These are phyloP conservation scores for Meloidogyne exigua DNA, from an alignment of 1,140 invertebrate species.

Conservation along the genomic window DNA sequence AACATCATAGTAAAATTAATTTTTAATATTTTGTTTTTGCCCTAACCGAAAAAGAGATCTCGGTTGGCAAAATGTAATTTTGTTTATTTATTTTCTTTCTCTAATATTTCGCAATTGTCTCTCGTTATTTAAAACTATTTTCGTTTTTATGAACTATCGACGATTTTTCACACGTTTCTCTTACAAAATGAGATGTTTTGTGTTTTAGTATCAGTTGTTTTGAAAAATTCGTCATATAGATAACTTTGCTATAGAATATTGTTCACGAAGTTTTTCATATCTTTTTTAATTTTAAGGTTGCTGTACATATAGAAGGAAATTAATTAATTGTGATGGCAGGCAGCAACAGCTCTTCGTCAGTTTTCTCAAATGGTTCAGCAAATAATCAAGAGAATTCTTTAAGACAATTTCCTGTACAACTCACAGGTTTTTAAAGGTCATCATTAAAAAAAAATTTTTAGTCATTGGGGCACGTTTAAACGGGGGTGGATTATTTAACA, in stretches of 20 bases:
- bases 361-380: conserved; percentile 3
- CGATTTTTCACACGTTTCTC: not conserved
- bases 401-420: conserved; percentile 35
- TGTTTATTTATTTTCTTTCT: not conserved
- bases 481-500: conserved; percentile 33
- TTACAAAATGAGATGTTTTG: not conserved
- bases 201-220: not conserved
- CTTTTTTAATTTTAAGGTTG: not conserved
- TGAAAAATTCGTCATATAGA: not conserved
- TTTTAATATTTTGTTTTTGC: no score
- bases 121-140: not conserved
- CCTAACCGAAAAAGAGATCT: no score
- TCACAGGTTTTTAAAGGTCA: conserved; percentile 34
- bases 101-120: not conserved
- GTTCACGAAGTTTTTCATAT: not conserved
- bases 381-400: conserved; percentile 6
- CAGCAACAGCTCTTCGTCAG: conserved; percentile 20
- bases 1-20: not conserved
- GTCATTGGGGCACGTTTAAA: conserved; percentile 40
- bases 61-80: not conserved
- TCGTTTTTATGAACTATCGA: not conserved
- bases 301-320: not conserved
- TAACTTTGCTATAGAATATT: not conserved
- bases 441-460: conserved; percentile 4
- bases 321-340: conserved; percentile 17